Evolutionary conservation across 2,797 vertebrate species (phyloP).

Genomic region (Natrix natrix): DNA sequence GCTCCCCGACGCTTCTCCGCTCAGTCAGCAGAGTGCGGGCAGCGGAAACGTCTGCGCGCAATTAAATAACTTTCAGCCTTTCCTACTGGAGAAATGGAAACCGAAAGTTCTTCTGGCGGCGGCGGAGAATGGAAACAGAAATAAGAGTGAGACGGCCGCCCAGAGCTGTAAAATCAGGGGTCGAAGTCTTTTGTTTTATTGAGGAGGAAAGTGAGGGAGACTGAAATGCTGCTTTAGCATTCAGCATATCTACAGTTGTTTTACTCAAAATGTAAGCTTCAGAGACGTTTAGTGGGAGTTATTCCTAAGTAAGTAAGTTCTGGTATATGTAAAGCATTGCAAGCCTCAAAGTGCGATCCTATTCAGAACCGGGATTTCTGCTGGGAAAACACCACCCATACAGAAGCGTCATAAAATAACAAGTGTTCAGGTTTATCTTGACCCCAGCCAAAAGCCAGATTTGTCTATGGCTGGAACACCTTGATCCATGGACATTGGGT

Average conservation of each 20-base stretch:
- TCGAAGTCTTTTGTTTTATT: neutral
- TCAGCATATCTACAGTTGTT: neutral
- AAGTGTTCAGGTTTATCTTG: neutral
- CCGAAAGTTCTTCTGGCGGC: neutral
- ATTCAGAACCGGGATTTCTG: too few species aligned
- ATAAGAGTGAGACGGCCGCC: fast-evolving
- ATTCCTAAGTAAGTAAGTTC: too few species aligned
- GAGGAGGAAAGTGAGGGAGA: too few species aligned
- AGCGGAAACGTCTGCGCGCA: fast-evolving
- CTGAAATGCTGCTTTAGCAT: neutral
- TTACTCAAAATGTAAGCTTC: neutral
- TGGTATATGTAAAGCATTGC: too few species aligned
- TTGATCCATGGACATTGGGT: neutral
- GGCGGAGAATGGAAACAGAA: neutral
- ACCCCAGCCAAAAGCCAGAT: neutral
- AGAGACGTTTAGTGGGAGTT: too few species aligned
- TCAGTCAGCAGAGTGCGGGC: neutral
- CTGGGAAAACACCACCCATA: neutral
- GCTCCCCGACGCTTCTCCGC: neutral
- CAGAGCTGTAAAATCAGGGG: neutral
- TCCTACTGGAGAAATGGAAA: neutral
- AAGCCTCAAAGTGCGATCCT: too few species aligned
- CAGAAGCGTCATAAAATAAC: neutral
- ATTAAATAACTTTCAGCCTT: neutral
- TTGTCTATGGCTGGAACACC: neutral